A percentile compares a stretch with the other conserved stretches of the same genome.
Evolutionary conservation across 1,140 invertebrate species (phyloP).

Genomic region (Drosophila lini): DNA sequence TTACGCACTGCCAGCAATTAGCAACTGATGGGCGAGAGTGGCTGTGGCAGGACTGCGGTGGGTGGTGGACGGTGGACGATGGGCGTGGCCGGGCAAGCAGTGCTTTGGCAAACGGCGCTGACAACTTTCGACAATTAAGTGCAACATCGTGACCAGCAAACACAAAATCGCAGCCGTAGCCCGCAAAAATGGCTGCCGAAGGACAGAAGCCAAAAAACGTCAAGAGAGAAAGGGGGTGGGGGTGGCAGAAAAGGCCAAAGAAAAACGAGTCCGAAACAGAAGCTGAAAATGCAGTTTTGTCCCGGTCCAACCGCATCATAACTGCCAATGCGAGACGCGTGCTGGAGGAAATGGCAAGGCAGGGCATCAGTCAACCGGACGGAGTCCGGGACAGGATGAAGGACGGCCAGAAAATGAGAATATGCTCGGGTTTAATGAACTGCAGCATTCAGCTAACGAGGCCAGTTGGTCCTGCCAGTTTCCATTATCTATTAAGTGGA

Average conservation of each 20-base stretch:
- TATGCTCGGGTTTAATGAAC: slow-evolving; percentile 29
- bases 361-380: slow-evolving; percentile 23
- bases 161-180: slow-evolving; percentile 39
- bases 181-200: slow-evolving; percentile 30
- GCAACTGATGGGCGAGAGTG: slow-evolving; percentile 28
- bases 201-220: slow-evolving; percentile 13
- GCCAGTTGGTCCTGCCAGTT: not conserved
- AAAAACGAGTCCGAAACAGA: slow-evolving; percentile 13
- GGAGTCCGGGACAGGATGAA: not conserved
- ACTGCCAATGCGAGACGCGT: slow-evolving; percentile 40
- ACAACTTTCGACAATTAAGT: slow-evolving; percentile 66
- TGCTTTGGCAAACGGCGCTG: slow-evolving; percentile 43
- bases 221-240: not conserved
- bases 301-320: slow-evolving; percentile 40
- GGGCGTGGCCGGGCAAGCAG: slow-evolving; percentile 1
- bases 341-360: slow-evolving; percentile 21
- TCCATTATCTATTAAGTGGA: not conserved
- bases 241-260: not conserved
- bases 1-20: slow-evolving; percentile 58
- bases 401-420: slow-evolving; percentile 8
- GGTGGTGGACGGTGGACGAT: not conserved
- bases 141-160: slow-evolving; percentile 63
- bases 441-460: slow-evolving; percentile 13
- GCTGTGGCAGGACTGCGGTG: not conserved
- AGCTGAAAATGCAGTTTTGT: slow-evolving; percentile 37